Conservation (phyloP, 2,797 vertebrate genomes). For the Neomorphus geoffroyi region DNA sequence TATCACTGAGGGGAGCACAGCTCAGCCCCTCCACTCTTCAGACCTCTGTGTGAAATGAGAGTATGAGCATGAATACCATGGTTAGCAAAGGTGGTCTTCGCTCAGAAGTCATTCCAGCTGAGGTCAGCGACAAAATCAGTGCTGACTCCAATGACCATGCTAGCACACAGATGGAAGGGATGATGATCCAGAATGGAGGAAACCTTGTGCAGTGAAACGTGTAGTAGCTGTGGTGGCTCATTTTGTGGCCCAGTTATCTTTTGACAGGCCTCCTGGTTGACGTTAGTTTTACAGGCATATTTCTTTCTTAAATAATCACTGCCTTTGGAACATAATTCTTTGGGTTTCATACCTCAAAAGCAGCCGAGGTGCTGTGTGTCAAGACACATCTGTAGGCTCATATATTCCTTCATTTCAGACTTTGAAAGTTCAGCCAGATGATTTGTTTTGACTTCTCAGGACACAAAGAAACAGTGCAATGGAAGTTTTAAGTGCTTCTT, state of each 20-base stretch:
- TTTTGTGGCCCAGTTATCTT: background rate
- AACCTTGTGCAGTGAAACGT: background rate
- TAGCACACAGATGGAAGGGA: background rate
- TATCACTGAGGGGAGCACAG: rapidly evolving
- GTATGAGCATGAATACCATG: rapidly evolving
- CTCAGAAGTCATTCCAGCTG: background rate
- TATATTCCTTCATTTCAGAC: background rate
- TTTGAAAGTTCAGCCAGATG: background rate
- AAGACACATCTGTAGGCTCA: background rate
- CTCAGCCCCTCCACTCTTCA: background rate
- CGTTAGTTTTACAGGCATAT: background rate
- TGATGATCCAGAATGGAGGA: background rate
- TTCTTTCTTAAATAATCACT: background rate
- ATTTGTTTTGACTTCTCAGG: background rate
- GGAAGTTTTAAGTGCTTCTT: background rate
- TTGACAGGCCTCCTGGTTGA: background rate
- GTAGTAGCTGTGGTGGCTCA: background rate
- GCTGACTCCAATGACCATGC: background rate
- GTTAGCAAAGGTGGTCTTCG: background rate
- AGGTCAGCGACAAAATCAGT: background rate
- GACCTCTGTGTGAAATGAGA: rapidly evolving
- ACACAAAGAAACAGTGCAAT: background rate
- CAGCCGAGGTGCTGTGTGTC: background rate
- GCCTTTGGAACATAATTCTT: background rate
- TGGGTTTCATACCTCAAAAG: background rate